Conservation (phyloP, 2,797 vertebrate species). For the Masticophis lateralis region DNA sequence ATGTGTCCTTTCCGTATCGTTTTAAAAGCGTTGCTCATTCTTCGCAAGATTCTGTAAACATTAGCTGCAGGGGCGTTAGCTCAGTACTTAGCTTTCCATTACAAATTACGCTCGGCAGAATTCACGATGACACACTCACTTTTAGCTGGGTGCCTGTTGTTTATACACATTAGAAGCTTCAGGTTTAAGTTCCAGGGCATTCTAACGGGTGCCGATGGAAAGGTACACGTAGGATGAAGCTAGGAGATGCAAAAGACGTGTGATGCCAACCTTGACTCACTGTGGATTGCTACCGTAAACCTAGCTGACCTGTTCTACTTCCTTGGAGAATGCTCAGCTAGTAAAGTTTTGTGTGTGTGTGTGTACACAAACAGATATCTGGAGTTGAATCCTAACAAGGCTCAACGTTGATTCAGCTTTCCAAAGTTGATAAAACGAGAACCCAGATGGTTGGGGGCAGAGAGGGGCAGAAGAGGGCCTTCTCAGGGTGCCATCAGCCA, state of each 20-base stretch:
- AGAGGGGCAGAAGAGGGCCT: too few relatives aligned
- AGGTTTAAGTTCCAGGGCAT: slow-evolving; percentile 45
- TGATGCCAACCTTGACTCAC: not conserved
- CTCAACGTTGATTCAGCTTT: not conserved
- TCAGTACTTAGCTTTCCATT: slow-evolving; percentile 67
- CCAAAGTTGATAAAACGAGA: too few relatives aligned
- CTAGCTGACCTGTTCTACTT: not conserved
- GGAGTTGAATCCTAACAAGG: too few relatives aligned
- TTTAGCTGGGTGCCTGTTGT: slow-evolving; percentile 62
- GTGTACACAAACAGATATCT: not conserved
- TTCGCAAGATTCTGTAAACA: slow-evolving; percentile 63
- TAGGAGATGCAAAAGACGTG: not conserved
- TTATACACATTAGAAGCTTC: slow-evolving; percentile 53
- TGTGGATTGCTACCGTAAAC: not conserved
- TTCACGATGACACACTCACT: slow-evolving; percentile 56
- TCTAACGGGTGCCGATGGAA: not conserved
- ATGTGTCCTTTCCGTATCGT: slow-evolving; percentile 51
- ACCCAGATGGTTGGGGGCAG: too few relatives aligned
- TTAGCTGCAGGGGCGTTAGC: slow-evolving; percentile 59
- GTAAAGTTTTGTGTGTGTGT: not conserved
- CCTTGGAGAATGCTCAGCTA: not conserved
- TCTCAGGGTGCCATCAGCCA: too few relatives aligned
- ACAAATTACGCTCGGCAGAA: slow-evolving; percentile 56
- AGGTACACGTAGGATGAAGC: not conserved
- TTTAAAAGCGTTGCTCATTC: slow-evolving; percentile 60